A percentile compares a stretch with the other conserved stretches of the same genome.
phyloP scores from a whole-genome alignment of 2,888 invertebrate genomes.

The Volucella bombylans region DNA sequence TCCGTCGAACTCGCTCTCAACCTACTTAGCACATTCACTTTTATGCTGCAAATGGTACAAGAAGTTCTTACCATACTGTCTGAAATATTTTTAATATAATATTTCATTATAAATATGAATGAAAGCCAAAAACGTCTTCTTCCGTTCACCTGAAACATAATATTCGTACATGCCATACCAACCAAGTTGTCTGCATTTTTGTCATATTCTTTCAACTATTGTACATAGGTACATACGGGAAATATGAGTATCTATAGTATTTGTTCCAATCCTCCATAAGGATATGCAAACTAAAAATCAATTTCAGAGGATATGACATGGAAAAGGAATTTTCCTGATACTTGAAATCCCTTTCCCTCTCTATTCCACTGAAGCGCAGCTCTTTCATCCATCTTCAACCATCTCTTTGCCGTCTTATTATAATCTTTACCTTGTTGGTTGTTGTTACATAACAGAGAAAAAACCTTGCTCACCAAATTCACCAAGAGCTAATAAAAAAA shows the following conservation, averaged over 20 bases:
- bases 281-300: constrained; percentile 71
- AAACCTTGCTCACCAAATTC: constrained; percentile 19
- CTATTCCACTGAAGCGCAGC: neutral
- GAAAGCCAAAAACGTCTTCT: constrained; percentile 20
- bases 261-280: constrained; percentile 50
- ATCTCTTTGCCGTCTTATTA: constrained; percentile 29
- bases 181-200: constrained; percentile 55
- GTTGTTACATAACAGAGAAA: constrained; percentile 42
- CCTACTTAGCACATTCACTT: constrained; percentile 19
- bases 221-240: constrained; percentile 59
- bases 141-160: constrained; percentile 40
- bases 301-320: constrained; percentile 67
- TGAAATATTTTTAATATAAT: constrained; percentile 68
- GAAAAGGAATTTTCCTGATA: constrained; percentile 54
- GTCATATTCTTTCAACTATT: constrained; percentile 32
- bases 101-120: constrained; percentile 50
- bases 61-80: neutral
- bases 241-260: constrained; percentile 43
- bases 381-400: constrained; percentile 5
- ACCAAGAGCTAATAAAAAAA: constrained; percentile 61
- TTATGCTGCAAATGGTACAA: constrained; percentile 2
- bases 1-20: constrained; percentile 8
- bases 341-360: constrained; percentile 27
- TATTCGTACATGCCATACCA: constrained; percentile 19
- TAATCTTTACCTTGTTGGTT: constrained; percentile 51